phyloP scores from a whole-genome alignment of 2,888 invertebrate species.

The Euspilapteryx auroguttella region DNA sequence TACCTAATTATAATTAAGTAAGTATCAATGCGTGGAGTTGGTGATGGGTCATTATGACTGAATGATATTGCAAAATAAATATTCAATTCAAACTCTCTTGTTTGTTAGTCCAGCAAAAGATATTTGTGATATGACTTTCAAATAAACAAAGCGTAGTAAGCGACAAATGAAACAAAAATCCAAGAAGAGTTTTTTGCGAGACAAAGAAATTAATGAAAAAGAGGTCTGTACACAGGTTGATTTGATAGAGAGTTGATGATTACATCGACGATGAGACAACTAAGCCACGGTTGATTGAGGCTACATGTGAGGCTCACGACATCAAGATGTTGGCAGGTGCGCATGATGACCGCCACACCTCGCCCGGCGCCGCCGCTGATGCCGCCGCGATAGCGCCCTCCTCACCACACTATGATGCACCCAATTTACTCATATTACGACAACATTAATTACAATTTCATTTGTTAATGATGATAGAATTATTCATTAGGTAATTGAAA shows the following conservation, averaged over 20 bases:
- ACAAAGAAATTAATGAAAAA: constrained; percentile 23
- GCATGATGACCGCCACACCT: constrained; percentile 28
- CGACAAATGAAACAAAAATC: constrained; percentile 32
- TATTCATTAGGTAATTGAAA: too few relatives aligned
- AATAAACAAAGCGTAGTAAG: constrained; percentile 28
- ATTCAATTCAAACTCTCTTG: constrained; percentile 15
- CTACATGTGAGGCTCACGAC: constrained; percentile 44
- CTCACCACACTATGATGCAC: constrained; percentile 15
- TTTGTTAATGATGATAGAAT: too few relatives aligned
- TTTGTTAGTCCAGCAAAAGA: constrained; percentile 27
- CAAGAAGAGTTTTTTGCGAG: constrained; percentile 28
- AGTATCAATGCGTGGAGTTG: constrained; percentile 5
- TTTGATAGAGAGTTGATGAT: constrained; percentile 15
- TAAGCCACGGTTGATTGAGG: constrained; percentile 43
- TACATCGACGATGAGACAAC: constrained; percentile 49
- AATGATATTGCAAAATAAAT: constrained; percentile 26
- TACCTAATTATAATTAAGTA: constrained; percentile 4
- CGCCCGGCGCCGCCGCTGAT: constrained; percentile 9
- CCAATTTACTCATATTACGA: not conserved
- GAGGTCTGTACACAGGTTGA: constrained; percentile 34
- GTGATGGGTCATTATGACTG: too few relatives aligned
- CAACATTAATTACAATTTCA: too few relatives aligned
- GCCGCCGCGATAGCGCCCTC: constrained; percentile 18
- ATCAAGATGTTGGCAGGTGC: constrained; percentile 29
- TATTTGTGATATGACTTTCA: constrained; percentile 19